Evolutionary conservation across 2,888 invertebrate species (phyloP), one percentile per base, ranked within the genome.

Genomic region (Napeogenes inachia): DNA sequence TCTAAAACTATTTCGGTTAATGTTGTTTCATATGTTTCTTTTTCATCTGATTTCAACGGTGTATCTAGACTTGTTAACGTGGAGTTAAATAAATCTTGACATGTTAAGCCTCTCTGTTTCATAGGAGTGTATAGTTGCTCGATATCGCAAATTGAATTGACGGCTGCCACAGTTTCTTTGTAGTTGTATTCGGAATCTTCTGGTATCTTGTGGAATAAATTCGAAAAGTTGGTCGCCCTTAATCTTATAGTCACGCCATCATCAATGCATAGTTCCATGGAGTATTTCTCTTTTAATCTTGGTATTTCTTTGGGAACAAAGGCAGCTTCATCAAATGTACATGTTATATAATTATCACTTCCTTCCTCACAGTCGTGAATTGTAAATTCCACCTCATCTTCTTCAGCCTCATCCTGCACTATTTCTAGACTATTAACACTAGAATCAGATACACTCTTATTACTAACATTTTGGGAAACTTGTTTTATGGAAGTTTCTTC

Each of bases 1-100:
- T 87, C 82, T 67, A 85, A 70, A 45, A 84, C 78, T 70, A 85
- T 79, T 68, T 85, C 82, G 6, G 84, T 74, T n/a, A 82, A 72
- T 56, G 73, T 70, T 66, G 73, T 70, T 66, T 79, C 80, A 50
- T 68, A 66, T 55, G 59, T 73, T 45, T 60, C 71, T 65, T 64
- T 77, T 30, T 82, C 81, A 59, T 64, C 69, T 4, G 68, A 56
- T 72, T 89, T 89, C 42, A 89, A 68, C 4, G 90, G 89, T 12
- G 90, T 89, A 69, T 90, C 89, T 70, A 90, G 77, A 70, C 89
- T 89, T 2, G 88, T 86, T 47, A 90, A 72, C 8, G 89, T 89
- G 1, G 90, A 90, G 73, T 89, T 88, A 72, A 90, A 90, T 73
- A 90, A 83, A 67, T 89, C 84, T 61, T 79, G 82, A 69, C 82